Evolutionary conservation across 2,888 invertebrate species (phyloP).

Genomic region (Melanostoma scalare): DNA sequence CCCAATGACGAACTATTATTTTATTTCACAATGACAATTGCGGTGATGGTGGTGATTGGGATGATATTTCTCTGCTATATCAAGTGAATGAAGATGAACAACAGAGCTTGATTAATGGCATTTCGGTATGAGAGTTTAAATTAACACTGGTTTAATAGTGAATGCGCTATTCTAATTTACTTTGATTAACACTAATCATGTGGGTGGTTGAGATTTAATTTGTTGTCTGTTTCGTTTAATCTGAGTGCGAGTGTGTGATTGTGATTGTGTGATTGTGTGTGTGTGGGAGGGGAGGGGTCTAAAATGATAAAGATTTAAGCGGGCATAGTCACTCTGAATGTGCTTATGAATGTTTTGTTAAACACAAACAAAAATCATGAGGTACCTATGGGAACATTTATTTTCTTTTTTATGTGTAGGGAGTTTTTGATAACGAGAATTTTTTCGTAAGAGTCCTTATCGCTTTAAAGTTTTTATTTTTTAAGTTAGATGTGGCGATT

Average conservation of each 20-base stretch:
- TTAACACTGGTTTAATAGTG: constrained; percentile 40
- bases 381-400: too few relatives aligned
- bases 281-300: too few relatives aligned
- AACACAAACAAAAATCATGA: too few relatives aligned
- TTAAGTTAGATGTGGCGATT: too few relatives aligned
- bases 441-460: too few relatives aligned
- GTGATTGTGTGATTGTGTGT: too few relatives aligned
- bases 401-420: too few relatives aligned
- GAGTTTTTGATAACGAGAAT: too few relatives aligned
- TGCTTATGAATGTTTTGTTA: too few relatives aligned
- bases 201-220: constrained; percentile 65
- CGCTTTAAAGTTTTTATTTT: too few relatives aligned
- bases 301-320: too few relatives aligned
- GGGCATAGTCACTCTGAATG: too few relatives aligned
- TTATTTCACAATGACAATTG: constrained; percentile 1
- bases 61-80: constrained; percentile 16
- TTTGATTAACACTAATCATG: constrained; percentile 68
- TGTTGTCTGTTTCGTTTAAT: constrained; percentile 7
- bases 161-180: constrained; percentile 65
- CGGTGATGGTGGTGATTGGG: neutral
- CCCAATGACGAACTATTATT: constrained; percentile 16
- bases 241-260: constrained; percentile 6
- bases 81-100: constrained; percentile 49
- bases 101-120: constrained; percentile 66
- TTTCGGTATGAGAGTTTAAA: constrained; percentile 64